These are phyloP conservation scores for Nemopilema nomurai DNA, from an alignment of 30 jellyfish, hydroid and myxozoan species.

Conservation along the genomic window DNA sequence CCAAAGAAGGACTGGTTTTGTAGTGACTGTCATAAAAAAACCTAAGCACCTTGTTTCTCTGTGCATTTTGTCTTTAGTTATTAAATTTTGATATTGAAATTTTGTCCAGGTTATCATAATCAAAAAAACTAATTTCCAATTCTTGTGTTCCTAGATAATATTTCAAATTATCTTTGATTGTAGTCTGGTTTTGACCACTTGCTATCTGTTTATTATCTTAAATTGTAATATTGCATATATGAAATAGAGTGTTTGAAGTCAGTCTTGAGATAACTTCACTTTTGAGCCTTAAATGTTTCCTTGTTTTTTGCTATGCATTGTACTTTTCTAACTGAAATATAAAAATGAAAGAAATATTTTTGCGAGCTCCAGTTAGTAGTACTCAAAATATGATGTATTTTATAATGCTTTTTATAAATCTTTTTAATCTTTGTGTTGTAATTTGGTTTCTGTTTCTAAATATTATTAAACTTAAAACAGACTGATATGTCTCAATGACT, in stretches of 20 bases:
- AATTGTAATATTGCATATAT: background rate
- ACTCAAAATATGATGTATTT: background rate
- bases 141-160: background rate
- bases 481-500: too few relatives aligned
- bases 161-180: background rate
- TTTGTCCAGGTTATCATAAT: background rate
- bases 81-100: background rate
- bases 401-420: background rate
- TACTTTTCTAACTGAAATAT: background rate
- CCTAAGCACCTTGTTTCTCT: background rate
- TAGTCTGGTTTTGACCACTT: background rate
- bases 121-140: background rate
- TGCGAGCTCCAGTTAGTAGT: background rate
- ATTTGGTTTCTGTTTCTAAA: background rate
- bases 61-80: background rate
- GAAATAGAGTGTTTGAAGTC: background rate
- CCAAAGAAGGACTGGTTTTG: slow-evolving; percentile 28
- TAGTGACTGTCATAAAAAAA: background rate
- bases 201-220: background rate
- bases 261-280: background rate
- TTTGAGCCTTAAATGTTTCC: background rate
- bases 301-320: background rate
- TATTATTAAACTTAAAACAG: background rate
- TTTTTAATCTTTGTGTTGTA: background rate
- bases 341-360: background rate